Evolutionary conservation across 2,888 invertebrate species (phyloP).

Genomic region (Dicycla oo): DNA sequence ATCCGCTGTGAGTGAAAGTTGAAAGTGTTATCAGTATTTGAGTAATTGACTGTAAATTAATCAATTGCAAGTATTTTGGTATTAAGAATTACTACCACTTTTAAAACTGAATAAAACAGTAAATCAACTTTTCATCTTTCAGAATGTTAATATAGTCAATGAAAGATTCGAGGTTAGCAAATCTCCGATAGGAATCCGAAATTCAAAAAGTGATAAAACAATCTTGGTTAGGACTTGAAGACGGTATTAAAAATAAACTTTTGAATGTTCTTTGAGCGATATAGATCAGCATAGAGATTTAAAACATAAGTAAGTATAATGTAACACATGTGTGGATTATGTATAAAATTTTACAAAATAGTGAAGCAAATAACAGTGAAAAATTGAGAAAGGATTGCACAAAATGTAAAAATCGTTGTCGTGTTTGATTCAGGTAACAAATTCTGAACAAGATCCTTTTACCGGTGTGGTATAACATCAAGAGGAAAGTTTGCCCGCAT

Average conservation of each 20-base stretch:
- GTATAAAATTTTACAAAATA: slow-evolving; percentile 2
- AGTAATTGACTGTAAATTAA: slow-evolving; percentile 6
- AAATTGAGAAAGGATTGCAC: slow-evolving; percentile 16
- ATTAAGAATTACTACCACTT: background rate
- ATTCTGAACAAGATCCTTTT: slow-evolving; percentile 26
- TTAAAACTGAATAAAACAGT: background rate
- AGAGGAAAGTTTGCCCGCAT: slow-evolving; percentile 54
- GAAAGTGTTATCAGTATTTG: background rate
- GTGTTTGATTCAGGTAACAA: slow-evolving; percentile 47
- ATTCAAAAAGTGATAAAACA: background rate
- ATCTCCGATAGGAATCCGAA: too few relatives aligned
- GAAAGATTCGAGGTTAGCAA: background rate
- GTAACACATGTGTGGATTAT: background rate
- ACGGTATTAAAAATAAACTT: background rate
- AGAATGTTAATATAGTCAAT: background rate
- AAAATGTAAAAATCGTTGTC: slow-evolving; percentile 11
- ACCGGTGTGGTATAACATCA: slow-evolving; percentile 25
- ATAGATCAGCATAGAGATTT: background rate
- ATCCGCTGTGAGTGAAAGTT: slow-evolving; percentile 9
- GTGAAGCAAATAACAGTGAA: slow-evolving; percentile 26
- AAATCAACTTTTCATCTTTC: background rate
- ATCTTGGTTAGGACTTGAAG: background rate
- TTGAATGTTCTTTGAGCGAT: background rate
- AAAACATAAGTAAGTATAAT: background rate
- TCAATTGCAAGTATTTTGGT: background rate